A percentile compares a stretch with the other conserved stretches of the same genome.
These are phyloP conservation scores for Chrysochloris asiatica DNA, from an alignment of 2,113 vertebrate genomes.

Conservation along the genomic window DNA sequence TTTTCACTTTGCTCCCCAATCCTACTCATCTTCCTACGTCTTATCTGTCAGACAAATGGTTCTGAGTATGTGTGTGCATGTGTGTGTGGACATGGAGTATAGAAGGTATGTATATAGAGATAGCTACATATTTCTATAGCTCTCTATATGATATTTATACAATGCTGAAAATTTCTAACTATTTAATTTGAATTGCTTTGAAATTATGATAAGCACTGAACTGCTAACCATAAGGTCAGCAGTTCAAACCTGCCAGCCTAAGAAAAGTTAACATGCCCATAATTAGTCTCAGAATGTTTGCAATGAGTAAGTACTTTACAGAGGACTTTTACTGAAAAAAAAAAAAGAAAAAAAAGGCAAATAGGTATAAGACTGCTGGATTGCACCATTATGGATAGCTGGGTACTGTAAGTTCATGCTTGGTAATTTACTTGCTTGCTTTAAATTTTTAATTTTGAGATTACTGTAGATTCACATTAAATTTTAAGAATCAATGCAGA, in stretches of 20 bases:
- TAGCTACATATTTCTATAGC: too few relatives aligned
- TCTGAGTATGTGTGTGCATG: neutral
- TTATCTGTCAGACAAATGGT: neutral
- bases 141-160: neutral
- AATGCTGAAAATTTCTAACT: neutral
- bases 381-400: neutral
- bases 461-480: neutral
- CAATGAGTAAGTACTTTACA: neutral
- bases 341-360: neutral
- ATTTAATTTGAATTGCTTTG: neutral
- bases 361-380: neutral
- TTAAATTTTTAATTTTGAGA: neutral
- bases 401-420: neutral
- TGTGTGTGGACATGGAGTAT: neutral
- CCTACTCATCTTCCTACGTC: neutral
- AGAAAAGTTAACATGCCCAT: neutral
- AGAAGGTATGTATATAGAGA: too few relatives aligned
- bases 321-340: too few relatives aligned
- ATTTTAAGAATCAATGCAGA: too few relatives aligned
- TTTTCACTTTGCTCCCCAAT: neutral
- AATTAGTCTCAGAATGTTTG: neutral
- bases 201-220: neutral
- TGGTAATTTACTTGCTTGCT: neutral
- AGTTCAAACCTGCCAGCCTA: too few relatives aligned
- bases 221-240: too few relatives aligned